phyloP scores from a whole-genome alignment of 1,140 invertebrate genomes.

The Muscidifurax raptorellus region DNA sequence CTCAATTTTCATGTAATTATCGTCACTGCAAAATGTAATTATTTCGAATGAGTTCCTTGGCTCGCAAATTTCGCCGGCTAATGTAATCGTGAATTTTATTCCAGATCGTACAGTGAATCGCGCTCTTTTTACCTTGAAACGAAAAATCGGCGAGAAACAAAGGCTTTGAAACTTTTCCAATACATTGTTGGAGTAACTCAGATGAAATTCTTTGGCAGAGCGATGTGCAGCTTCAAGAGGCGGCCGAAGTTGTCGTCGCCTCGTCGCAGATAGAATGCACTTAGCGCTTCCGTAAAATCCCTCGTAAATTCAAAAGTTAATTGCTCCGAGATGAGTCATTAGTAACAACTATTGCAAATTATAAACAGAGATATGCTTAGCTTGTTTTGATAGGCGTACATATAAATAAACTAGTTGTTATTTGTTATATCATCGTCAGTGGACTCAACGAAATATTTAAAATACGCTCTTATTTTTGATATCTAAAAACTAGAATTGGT shows the following conservation, averaged over 20 bases:
- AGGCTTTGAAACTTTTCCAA: constrained; percentile 38
- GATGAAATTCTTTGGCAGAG: constrained; percentile 18
- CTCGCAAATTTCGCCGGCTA: background rate
- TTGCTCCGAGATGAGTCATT: background rate
- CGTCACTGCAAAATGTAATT: background rate
- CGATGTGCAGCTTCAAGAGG: background rate
- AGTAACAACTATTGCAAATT: background rate
- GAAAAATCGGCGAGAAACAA: background rate
- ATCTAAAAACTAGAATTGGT: too few relatives aligned
- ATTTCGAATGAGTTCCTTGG: background rate
- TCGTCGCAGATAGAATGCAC: background rate
- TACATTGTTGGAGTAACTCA: background rate
- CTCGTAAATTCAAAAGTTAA: background rate
- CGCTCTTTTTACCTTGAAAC: background rate
- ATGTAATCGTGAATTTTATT: background rate
- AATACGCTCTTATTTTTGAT: too few relatives aligned
- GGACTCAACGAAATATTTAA: too few relatives aligned
- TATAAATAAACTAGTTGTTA: too few relatives aligned
- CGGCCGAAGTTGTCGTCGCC: constrained; percentile 4
- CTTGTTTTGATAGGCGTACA: too few relatives aligned
- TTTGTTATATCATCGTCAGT: too few relatives aligned
- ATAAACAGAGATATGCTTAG: background rate
- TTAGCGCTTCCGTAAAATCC: background rate
- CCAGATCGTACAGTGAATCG: background rate
- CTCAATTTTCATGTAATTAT: background rate